These are phyloP conservation scores for Pelagia noctiluca DNA, from an alignment of 30 jellyfish, hydroid and myxozoan species.

Conservation along the genomic window DNA sequence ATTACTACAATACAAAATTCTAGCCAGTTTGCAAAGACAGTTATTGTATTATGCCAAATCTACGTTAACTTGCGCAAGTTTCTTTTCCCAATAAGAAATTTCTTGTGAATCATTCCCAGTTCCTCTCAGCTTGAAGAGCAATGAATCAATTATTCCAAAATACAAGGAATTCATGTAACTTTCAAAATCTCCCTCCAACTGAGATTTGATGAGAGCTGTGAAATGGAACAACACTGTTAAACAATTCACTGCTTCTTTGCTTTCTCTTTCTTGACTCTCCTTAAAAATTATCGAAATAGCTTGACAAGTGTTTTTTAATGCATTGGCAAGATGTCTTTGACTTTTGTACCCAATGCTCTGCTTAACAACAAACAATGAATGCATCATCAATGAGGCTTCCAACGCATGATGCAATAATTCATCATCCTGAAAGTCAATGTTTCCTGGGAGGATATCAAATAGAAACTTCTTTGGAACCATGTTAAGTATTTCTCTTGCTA, in stretches of 20 bases:
- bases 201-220: neutral
- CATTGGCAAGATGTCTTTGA: neutral
- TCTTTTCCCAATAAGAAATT: constrained; percentile 1
- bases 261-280: neutral
- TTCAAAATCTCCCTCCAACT: neutral
- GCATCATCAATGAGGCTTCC: constrained; percentile 13
- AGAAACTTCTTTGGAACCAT: neutral
- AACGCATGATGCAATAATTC: neutral
- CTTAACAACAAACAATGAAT: constrained; percentile 17
- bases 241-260: neutral
- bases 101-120: neutral
- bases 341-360: neutral
- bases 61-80: too few species aligned
- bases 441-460: neutral
- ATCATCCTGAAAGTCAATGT: neutral
- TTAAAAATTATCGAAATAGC: neutral
- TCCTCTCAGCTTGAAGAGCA: neutral
- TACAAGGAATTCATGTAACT: neutral
- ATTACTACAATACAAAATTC: too few species aligned
- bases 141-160: neutral
- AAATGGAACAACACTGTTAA: neutral
- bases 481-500: neutral
- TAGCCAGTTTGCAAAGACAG: too few species aligned
- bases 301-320: neutral
- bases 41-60: too few species aligned